Conservation (phyloP, 2,113 vertebrate species). For the Coturnix japonica region DNA sequence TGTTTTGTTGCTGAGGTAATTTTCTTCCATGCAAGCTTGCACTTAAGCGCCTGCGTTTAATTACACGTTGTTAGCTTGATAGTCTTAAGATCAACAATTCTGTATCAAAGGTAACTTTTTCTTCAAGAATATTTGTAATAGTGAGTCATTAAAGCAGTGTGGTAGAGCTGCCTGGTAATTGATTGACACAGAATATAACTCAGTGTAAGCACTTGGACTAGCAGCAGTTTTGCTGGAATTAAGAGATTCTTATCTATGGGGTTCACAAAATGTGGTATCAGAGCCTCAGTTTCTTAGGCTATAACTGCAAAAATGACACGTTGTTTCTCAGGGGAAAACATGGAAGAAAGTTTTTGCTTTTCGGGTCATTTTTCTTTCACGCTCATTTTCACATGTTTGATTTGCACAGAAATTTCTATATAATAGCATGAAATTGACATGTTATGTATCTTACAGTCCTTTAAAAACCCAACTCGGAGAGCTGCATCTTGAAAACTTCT, state of each 20-base stretch:
- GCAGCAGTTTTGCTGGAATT: neutral
- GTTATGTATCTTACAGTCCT: neutral
- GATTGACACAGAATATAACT: neutral
- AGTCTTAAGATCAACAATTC: constrained; percentile 16
- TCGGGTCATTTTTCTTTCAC: neutral
- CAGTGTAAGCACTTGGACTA: neutral
- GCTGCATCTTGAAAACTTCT: neutral
- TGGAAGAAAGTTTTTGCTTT: neutral
- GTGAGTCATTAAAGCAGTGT: neutral
- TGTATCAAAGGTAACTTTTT: neutral
- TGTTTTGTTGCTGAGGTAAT: constrained; percentile 56
- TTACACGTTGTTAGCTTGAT: constrained; percentile 11
- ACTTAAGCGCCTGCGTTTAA: constrained; percentile 26
- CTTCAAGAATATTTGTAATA: neutral
- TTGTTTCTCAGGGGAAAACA: neutral
- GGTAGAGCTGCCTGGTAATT: neutral
- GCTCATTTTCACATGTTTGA: neutral
- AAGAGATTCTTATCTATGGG: neutral
- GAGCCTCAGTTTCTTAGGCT: neutral
- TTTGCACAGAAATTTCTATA: neutral
- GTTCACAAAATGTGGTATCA: neutral
- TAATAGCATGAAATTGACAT: neutral
- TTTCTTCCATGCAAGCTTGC: constrained; percentile 41
- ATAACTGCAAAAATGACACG: neutral
- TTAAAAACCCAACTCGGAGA: neutral